phyloP scores from a whole-genome alignment of 37 sponge, comb jelly and placozoan species.

The Hormiphora californensis region DNA sequence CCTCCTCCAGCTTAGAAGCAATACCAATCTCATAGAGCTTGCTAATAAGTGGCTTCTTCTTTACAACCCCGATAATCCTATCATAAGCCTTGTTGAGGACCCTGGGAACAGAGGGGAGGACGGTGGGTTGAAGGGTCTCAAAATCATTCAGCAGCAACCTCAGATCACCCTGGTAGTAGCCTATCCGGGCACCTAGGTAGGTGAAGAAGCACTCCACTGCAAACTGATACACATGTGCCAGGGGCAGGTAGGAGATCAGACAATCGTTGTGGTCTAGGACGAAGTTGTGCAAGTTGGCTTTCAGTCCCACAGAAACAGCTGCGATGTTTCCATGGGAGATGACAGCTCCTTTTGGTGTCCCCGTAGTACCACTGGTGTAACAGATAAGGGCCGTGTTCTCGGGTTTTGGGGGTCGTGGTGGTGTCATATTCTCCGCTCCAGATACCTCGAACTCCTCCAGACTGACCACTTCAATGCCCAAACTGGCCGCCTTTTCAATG shows the following conservation, averaged over 20 bases:
- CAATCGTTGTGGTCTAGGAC: not conserved
- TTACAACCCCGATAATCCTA: not conserved
- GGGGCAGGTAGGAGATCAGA: conserved; percentile 54
- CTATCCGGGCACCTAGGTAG: conserved; percentile 45
- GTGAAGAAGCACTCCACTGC: conserved; percentile 42
- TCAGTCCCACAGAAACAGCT: conserved; percentile 18
- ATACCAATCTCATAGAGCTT: not conserved
- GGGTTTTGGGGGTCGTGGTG: conserved; percentile 17
- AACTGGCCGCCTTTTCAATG: conserved; percentile 10
- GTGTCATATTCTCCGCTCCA: not conserved
- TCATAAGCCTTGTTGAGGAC: conserved; percentile 48
- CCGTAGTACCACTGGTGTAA: conserved; percentile 45
- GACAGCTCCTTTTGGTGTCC: conserved; percentile 57
- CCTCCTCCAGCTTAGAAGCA: conserved; percentile 16
- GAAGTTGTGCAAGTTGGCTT: not conserved
- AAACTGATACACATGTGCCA: conserved; percentile 48
- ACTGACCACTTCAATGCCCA: not conserved
- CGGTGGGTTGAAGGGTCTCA: conserved; percentile 47
- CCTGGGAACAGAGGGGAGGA: conserved; percentile 31
- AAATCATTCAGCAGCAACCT: conserved; percentile 37
- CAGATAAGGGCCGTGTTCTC: conserved; percentile 34
- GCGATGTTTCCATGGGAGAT: conserved; percentile 43
- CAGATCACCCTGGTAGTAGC: conserved; percentile 50
- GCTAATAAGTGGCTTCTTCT: not conserved
- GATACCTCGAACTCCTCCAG: not conserved